Conservation (phyloP, 2,888 invertebrate species). For the Brachypterus glaber region DNA sequence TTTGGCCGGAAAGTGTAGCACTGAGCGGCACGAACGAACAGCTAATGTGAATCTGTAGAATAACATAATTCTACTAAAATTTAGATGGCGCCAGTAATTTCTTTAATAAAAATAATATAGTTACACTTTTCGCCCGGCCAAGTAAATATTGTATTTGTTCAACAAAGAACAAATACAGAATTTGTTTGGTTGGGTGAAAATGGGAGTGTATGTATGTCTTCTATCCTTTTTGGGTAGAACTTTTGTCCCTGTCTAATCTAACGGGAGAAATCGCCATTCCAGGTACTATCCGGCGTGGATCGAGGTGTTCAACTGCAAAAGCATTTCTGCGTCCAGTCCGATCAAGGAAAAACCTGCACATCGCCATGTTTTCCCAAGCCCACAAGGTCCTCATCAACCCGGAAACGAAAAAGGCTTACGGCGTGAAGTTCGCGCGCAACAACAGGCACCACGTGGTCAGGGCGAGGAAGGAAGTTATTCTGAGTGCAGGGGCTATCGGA, state of each 20-base stretch:
- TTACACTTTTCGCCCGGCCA: too few relatives aligned
- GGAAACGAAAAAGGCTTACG: slow-evolving; percentile 58
- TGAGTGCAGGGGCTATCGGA: slow-evolving; percentile 81
- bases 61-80: too few relatives aligned
- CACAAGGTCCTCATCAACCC: slow-evolving; percentile 59
- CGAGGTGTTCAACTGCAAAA: slow-evolving; percentile 79
- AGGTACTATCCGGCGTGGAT: slow-evolving; percentile 59
- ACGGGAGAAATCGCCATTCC: slow-evolving; percentile 7
- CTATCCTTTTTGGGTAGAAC: not conserved
- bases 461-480: slow-evolving; percentile 70
- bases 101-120: too few relatives aligned
- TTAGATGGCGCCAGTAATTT: too few relatives aligned
- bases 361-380: slow-evolving; percentile 68
- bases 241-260: too few relatives aligned
- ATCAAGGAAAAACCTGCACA: slow-evolving; percentile 67
- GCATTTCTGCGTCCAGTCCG: slow-evolving; percentile 76
- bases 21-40: too few relatives aligned
- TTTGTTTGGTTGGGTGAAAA: not conserved
- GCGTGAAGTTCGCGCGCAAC: slow-evolving; percentile 62
- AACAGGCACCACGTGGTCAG: slow-evolving; percentile 55
- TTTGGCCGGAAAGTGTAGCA: too few relatives aligned
- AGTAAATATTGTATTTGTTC: not conserved
- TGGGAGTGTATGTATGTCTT: not conserved
- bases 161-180: not conserved
- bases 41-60: too few relatives aligned